Conservation (phyloP, 2,797 vertebrate species). For the Rallus crepitans region DNA sequence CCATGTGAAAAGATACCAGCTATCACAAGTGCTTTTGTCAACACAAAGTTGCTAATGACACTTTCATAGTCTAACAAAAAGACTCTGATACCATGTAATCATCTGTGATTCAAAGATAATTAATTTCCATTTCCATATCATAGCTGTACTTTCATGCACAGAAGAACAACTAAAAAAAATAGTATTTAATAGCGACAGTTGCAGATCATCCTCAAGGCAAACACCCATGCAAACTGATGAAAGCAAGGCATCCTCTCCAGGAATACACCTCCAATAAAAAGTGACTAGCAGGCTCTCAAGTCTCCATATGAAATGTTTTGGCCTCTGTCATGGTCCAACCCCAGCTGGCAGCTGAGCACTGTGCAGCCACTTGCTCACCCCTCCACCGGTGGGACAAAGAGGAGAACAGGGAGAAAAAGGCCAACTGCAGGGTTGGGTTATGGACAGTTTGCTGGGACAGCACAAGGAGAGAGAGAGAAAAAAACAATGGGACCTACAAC, state of each 20-base stretch:
- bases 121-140: not conserved
- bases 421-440: too few relatives aligned
- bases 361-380: too few relatives aligned
- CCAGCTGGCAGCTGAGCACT: too few relatives aligned
- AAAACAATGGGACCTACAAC: too few relatives aligned
- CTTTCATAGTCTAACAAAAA: not conserved
- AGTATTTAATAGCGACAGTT: not conserved
- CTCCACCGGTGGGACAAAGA: too few relatives aligned
- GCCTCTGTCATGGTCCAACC: too few relatives aligned
- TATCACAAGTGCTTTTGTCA: not conserved
- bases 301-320: not conserved
- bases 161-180: not conserved
- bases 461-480: too few relatives aligned
- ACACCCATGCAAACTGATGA: not conserved
- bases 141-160: not conserved
- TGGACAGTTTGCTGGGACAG: too few relatives aligned
- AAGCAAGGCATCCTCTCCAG: not conserved
- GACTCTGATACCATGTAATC: not conserved
- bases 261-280: not conserved
- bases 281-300: not conserved
- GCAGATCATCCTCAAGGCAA: not conserved
- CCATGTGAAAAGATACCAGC: not conserved
- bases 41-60: not conserved
- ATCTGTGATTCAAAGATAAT: not conserved
- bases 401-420: too few relatives aligned